Evolutionary conservation across 1,140 invertebrate genomes (phyloP).

Genomic region (Mactra quadrangularis): DNA sequence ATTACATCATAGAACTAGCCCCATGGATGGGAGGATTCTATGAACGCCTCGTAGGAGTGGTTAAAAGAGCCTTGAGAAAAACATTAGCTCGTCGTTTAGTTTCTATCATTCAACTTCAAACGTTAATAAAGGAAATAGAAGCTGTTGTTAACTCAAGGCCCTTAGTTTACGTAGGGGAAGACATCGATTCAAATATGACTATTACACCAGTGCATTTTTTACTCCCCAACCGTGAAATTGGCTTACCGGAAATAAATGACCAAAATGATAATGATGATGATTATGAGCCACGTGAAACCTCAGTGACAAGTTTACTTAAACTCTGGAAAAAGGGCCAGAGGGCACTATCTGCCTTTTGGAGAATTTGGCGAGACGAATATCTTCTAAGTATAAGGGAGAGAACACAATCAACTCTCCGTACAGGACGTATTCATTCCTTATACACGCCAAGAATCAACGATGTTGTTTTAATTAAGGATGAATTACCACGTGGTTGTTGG

Average conservation of each 20-base stretch:
- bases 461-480: background rate
- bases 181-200: conserved; percentile 24
- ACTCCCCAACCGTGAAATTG: background rate
- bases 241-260: background rate
- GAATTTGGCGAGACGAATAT: conserved; percentile 4
- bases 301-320: background rate
- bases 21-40: conserved; percentile 19
- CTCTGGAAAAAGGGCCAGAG: background rate
- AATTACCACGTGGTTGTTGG: conserved; percentile 4
- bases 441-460: background rate
- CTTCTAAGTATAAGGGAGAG: background rate
- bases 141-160: conserved; percentile 41
- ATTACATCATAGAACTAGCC: conserved; percentile 9
- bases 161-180: conserved; percentile 16
- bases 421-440: background rate
- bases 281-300: background rate
- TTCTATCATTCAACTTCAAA: background rate
- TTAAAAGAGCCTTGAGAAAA: conserved; percentile 10
- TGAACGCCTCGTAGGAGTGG: background rate
- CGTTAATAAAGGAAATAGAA: background rate
- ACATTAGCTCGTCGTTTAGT: background rate
- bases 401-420: background rate
- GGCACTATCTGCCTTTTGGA: background rate
- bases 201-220: conserved; percentile 24
- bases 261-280: conserved; percentile 21